Base-by-base conservation (phyloP, 2,113 vertebrate species). In the Anhinga rufa region DNA sequence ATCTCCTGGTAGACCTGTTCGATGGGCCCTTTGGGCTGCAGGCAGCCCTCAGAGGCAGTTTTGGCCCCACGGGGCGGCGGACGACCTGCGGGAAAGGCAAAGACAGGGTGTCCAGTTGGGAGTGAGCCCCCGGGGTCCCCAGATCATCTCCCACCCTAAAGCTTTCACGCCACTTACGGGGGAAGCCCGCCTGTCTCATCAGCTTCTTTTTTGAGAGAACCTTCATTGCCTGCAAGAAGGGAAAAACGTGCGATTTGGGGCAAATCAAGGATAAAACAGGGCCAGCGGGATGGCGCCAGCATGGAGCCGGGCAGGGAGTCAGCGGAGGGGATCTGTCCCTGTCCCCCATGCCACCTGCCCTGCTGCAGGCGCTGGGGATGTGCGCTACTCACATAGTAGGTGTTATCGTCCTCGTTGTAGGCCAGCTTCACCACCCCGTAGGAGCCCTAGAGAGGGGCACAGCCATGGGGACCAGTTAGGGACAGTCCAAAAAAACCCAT, bases 1-100 rank as follows among this genome's bases (percentile, higher is more conserved):
- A 99, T 99, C 97, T 99, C 99, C 96, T 99, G 99, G 97, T 99
- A 99, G 79, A 99, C 99, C 79, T 99, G 98, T 58, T 99, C 99
- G 6, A 99, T 98, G 69, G 99, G 99, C 26, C 99, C 99, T 93
- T 98, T 98, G 74, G 98, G 99, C 84, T 99, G 99, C 84, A 98
- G 75, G 40, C 98, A 98, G 48, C 98, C 98, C 72, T 99, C 99
- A 0, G 98, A 95, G 46, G 94, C 96, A 7, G 95, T 97, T 95
- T 98, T 99, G 88, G 98, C 97, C 64, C 99, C 99, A 0, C 99
- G 99, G 49, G 99, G 99, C 0, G 99, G 99, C 0, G 99, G 99
- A 48, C 99, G 99, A 84, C 99, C 99, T 99, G 91, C 4, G 22
- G 54, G 76, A 61, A 66, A 28, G 90, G 87, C 16, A 29, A 8